phyloP scores from a whole-genome alignment of 2,113 vertebrate genomes.

The Prochilodus magdalenae region DNA sequence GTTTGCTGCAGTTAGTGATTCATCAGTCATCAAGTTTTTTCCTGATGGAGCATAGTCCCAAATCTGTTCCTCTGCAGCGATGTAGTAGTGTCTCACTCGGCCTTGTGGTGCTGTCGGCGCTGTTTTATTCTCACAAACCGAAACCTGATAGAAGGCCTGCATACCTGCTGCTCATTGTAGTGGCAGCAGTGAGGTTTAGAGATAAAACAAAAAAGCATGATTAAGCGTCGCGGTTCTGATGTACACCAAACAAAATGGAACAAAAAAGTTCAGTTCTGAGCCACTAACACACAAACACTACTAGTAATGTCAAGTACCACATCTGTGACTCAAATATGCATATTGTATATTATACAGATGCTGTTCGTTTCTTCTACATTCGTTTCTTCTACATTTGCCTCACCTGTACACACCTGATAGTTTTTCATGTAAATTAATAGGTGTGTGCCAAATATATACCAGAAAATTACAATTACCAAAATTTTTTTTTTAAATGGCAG shows the following conservation, averaged over 20 bases:
- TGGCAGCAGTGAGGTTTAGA: neutral
- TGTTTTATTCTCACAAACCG: conserved; percentile 68
- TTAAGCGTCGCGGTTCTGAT: neutral
- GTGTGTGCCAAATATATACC: too few species aligned
- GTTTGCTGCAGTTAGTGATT: conserved; percentile 76
- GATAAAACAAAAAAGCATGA: conserved; percentile 6
- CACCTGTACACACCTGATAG: too few species aligned
- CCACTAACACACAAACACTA: neutral
- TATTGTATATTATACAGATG: too few species aligned
- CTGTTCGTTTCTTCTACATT: too few species aligned
- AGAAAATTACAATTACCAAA: too few species aligned
- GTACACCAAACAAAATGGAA: neutral
- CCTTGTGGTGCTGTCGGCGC: conserved; percentile 57
- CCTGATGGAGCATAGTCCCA: conserved; percentile 90
- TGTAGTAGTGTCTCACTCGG: conserved; percentile 81
- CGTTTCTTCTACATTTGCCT: too few species aligned
- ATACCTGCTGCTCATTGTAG: conserved; percentile 83
- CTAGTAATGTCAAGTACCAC: too few species aligned
- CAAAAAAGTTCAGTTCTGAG: neutral
- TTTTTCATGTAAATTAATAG: too few species aligned
- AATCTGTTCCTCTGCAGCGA: conserved; percentile 83
- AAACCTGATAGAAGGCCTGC: conserved; percentile 88
- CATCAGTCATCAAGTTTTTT: conserved; percentile 78
- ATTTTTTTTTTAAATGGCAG: too few species aligned
- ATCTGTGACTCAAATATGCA: too few species aligned